Evolutionary conservation across 2,888 invertebrate species (phyloP).

Genomic region (Lamellibrachia columna): DNA sequence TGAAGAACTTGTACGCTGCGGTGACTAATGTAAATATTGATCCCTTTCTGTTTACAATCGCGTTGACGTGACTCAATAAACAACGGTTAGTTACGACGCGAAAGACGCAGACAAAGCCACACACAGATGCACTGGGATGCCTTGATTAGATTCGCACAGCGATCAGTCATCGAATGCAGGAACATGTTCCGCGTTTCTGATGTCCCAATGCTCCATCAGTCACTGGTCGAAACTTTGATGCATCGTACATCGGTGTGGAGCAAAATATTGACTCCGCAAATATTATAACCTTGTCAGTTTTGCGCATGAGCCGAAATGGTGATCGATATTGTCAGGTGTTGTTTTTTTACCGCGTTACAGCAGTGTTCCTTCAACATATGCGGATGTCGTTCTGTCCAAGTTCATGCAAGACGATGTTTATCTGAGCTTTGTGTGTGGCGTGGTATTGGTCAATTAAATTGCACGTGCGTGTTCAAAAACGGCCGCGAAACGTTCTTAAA

Average conservation of each 20-base stretch:
- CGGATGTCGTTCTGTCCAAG: not conserved
- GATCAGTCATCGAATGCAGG: not conserved
- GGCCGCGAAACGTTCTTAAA: not conserved
- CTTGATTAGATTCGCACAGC: slow-evolving; percentile 9
- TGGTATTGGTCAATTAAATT: not conserved
- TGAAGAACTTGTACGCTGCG: not conserved
- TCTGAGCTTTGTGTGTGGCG: not conserved
- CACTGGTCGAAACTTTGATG: slow-evolving; percentile 1
- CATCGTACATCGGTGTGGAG: not conserved
- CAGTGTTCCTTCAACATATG: not conserved
- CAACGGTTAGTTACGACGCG: not conserved
- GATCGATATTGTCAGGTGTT: not conserved
- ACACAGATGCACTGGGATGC: not conserved
- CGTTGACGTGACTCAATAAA: slow-evolving; percentile 16
- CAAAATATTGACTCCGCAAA: slow-evolving; percentile 8
- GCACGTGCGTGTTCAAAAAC: not conserved
- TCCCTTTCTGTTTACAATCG: not conserved
- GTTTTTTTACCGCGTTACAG: not conserved
- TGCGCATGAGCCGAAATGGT: not conserved
- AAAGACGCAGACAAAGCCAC: not conserved
- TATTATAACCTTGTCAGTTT: not conserved
- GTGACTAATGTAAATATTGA: slow-evolving; percentile 5
- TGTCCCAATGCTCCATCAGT: slow-evolving; percentile 6
- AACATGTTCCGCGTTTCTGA: slow-evolving; percentile 16
- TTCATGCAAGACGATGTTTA: not conserved